These are phyloP conservation scores for Bradypodion ventrale DNA, from an alignment of 2,797 vertebrate species.

Conservation along the genomic window DNA sequence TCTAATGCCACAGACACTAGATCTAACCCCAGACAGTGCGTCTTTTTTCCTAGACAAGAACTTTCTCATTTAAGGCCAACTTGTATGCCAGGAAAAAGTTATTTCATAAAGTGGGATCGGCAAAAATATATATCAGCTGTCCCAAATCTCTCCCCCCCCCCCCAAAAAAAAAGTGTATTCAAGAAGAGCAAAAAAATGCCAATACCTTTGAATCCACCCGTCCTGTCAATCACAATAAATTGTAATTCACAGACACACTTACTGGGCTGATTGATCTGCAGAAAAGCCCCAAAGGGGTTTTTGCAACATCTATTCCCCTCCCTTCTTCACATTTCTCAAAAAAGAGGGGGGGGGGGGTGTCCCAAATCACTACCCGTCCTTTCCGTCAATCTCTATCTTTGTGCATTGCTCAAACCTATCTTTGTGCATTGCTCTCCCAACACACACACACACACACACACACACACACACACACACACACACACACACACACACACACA, in stretches of 20 bases:
- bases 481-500: too few species aligned
- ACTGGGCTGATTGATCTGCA: constrained; percentile 27
- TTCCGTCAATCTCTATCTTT: background rate
- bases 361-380: background rate
- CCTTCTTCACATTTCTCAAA: constrained; percentile 8
- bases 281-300: constrained; percentile 25
- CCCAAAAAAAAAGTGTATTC: background rate
- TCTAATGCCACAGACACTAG: background rate
- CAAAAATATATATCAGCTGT: background rate
- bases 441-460: background rate
- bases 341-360: background rate
- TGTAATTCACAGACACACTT: constrained; percentile 35
- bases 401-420: background rate
- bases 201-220: constrained; percentile 16
- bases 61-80: constrained; percentile 12
- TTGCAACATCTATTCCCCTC: background rate
- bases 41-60: constrained; percentile 1
- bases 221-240: constrained; percentile 38
- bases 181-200: background rate
- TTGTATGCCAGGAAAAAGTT: constrained; percentile 24
- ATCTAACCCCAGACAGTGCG: background rate
- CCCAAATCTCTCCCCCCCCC: background rate
- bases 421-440: background rate
- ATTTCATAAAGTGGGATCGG: background rate
- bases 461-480: too few species aligned